Conservation (phyloP, 2,113 vertebrate genomes). For the Sardina pilchardus region DNA sequence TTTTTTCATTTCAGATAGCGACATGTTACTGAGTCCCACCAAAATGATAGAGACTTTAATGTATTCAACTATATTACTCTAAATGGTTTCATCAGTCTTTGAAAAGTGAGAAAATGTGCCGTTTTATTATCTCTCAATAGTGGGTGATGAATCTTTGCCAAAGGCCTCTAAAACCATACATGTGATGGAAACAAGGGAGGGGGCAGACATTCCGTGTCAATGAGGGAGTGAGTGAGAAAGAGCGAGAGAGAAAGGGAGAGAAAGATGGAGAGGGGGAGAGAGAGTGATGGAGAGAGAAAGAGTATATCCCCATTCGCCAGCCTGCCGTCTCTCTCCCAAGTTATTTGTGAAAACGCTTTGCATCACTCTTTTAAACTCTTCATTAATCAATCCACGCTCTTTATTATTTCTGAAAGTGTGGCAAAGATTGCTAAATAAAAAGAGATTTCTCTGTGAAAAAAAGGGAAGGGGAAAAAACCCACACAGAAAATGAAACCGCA, state of each 20-base stretch:
- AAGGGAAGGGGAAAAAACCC: constrained; percentile 49
- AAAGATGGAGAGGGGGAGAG: constrained; percentile 45
- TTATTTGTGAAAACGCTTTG: constrained; percentile 74
- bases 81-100: constrained; percentile 73
- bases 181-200: constrained; percentile 51
- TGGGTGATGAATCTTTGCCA: constrained; percentile 70
- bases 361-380: constrained; percentile 81
- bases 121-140: constrained; percentile 73
- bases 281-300: constrained; percentile 46
- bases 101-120: constrained; percentile 71
- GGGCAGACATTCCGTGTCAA: constrained; percentile 34
- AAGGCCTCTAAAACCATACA: constrained; percentile 66
- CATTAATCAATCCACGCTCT: constrained; percentile 77
- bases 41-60: constrained; percentile 68
- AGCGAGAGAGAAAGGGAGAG: constrained; percentile 47
- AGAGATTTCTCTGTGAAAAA: constrained; percentile 84
- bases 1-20: constrained; percentile 55
- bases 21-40: constrained; percentile 59
- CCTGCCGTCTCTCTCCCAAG: constrained; percentile 51
- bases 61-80: constrained; percentile 72
- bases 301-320: constrained; percentile 56
- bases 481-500: constrained; percentile 81
- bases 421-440: constrained; percentile 85
- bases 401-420: constrained; percentile 77
- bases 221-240: constrained; percentile 42